Conservation (phyloP, 2,113 vertebrate genomes). For the Piprites chloris region DNA sequence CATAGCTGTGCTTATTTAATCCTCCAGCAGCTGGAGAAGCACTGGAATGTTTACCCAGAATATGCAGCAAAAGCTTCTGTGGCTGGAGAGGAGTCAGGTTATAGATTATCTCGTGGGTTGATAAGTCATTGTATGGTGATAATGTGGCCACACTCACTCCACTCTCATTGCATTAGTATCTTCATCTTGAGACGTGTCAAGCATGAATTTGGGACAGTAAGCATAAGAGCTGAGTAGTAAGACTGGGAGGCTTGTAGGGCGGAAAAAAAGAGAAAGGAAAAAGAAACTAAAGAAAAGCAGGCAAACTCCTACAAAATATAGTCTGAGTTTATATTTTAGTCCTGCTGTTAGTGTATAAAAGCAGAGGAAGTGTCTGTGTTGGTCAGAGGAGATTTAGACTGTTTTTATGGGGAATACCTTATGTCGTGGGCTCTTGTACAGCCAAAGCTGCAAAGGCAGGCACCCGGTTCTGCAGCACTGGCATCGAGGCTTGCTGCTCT, state of each 20-base stretch:
- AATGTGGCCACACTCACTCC: background rate
- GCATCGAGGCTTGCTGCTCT: background rate
- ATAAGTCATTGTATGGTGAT: background rate
- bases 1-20: background rate
- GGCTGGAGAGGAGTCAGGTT: background rate
- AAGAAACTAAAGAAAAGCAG: background rate
- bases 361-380: background rate
- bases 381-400: background rate
- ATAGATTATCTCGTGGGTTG: background rate
- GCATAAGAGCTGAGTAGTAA: background rate
- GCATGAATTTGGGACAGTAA: background rate
- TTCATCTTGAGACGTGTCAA: background rate
- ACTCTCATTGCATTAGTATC: background rate
- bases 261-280: fast-evolving
- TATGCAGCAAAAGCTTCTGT: background rate
- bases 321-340: background rate
- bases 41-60: background rate
- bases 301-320: background rate
- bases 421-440: background rate
- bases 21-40: background rate
- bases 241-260: background rate
- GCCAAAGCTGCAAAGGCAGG: background rate
- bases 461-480: background rate
- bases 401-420: background rate
- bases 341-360: background rate